Evolutionary conservation across 2,797 vertebrate species (phyloP), one percentile per base, ranked within the genome.

Genomic region (Mormyrus hasselquistii): DNA sequence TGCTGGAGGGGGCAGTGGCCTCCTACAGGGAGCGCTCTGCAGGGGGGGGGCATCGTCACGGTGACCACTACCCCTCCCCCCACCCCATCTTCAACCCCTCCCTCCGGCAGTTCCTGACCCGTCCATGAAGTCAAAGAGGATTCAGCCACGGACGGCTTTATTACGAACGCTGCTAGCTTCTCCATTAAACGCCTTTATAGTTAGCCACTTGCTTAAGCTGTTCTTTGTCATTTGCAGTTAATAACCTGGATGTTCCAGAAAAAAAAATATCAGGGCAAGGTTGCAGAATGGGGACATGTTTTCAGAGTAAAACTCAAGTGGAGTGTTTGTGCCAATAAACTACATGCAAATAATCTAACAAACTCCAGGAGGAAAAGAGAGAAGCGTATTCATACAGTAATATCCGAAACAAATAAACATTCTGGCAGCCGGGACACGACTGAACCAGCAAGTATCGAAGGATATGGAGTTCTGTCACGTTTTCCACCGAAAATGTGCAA

Each of bases 131-230:
- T 85, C 65, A 41, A n/a, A 59, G 22, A 69, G 47, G 57, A 34
- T 84, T 90, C 89, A 8, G 79, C 62, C 88, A 57, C 83, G 85
- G 59, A 38, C 47, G 65, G 82, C 65, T 86, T 52, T 85, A 50
- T 19, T 76, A 57, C 38, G 12, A 25, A 89, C 87, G 87, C 44
- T 8, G 52, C 4, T n/a, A 50, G 50, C 88, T 34, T 88, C 57
- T 88, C 55, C 38, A 55, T 57, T n/a, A 22, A 4, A 1, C 25
- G 10, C 14, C 6, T 57, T 86, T 86, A 8, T 25, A 47, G n/a
- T 12, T 83, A 49, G n/a, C 44, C 12, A 4, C 19, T 22, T 86
- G 4, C 25, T 14, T 4, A 8, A 8, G n/a, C 22, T 19, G 25
- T 34, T 34, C 29, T 55, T 34, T 50, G 50, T 38, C 22, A 16